These are phyloP conservation scores for Pandemis corylana DNA, from an alignment of 2,888 invertebrate species.

Conservation along the genomic window DNA sequence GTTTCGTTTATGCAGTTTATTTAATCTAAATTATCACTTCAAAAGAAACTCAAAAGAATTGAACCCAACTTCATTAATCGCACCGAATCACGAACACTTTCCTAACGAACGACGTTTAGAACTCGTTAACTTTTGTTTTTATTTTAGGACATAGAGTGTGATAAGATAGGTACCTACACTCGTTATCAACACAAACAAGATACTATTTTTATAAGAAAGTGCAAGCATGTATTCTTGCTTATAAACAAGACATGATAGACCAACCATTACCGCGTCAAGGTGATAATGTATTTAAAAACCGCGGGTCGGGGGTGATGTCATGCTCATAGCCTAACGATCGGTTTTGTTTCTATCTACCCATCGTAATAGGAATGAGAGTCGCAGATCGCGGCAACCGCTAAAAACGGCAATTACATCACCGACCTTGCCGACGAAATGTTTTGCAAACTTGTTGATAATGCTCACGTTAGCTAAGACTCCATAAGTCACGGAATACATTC, in stretches of 20 bases:
- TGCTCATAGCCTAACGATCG: conserved; percentile 34
- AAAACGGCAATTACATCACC: conserved; percentile 82
- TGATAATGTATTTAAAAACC: conserved; percentile 42
- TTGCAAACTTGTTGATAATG: conserved; percentile 58
- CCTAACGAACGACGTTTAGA: background rate
- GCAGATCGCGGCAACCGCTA: conserved; percentile 58
- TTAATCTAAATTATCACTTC: too few species aligned
- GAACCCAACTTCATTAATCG: background rate
- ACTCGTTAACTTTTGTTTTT: conserved; percentile 17
- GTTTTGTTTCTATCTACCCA: conserved; percentile 38
- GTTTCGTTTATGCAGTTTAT: too few species aligned
- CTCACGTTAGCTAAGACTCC: conserved; percentile 72
- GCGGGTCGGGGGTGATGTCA: conserved; percentile 36
- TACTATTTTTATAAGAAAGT: conserved; percentile 17
- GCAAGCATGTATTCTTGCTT: conserved; percentile 16
- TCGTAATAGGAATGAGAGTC: conserved; percentile 44
- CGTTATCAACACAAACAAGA: conserved; percentile 17
- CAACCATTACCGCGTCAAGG: conserved; percentile 48
- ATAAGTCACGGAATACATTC: conserved; percentile 32
- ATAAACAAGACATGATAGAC: conserved; percentile 17
- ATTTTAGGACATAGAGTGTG: conserved; percentile 12
- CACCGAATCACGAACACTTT: conserved; percentile 2
- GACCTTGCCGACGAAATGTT: conserved; percentile 71
- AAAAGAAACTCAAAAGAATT: background rate
- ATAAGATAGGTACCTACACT: conserved; percentile 15